These are phyloP conservation scores for Drosophila arizonae DNA, from an alignment of 1,140 invertebrate genomes.

Conservation along the genomic window DNA sequence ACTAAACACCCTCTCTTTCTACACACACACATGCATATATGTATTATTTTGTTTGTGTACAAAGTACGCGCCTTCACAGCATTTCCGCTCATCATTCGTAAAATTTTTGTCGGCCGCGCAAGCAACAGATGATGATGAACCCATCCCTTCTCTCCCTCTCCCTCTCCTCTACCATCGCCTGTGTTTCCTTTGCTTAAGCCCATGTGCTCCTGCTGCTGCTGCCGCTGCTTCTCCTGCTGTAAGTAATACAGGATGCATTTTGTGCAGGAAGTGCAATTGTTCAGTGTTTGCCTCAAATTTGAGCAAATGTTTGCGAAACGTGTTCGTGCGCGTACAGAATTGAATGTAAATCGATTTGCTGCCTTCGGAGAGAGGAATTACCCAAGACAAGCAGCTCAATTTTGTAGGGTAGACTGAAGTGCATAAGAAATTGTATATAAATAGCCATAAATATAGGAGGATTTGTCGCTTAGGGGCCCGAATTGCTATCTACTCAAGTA, in stretches of 20 bases:
- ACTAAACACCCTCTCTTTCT: slow-evolving; percentile 4
- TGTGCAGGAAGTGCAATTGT: slow-evolving; percentile 74
- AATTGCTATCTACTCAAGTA: too few relatives aligned
- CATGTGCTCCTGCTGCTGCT: slow-evolving; percentile 25
- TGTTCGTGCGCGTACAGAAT: slow-evolving; percentile 16
- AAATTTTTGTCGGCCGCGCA: slow-evolving; percentile 16
- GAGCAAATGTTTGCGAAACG: slow-evolving; percentile 67
- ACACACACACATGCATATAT: too few relatives aligned
- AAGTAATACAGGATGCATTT: slow-evolving; percentile 48
- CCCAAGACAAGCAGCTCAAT: not conserved
- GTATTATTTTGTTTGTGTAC: slow-evolving; percentile 63
- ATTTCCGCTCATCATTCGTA: slow-evolving; percentile 54
- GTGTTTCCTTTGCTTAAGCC: slow-evolving; percentile 45
- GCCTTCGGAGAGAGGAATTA: too few relatives aligned
- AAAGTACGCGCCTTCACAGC: slow-evolving; percentile 65
- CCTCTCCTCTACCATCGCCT: slow-evolving; percentile 5
- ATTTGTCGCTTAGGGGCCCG: not conserved
- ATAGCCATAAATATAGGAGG: not conserved
- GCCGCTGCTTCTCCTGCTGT: slow-evolving; percentile 3
- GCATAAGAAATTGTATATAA: not conserved
- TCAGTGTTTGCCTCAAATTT: slow-evolving; percentile 19
- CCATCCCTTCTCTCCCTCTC: not conserved
- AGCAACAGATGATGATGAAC: slow-evolving; percentile 60
- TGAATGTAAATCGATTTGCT: slow-evolving; percentile 21
- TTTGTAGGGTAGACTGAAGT: not conserved